These are phyloP conservation scores for Phasia obesa DNA, from an alignment of 2,888 invertebrate species.

Conservation along the genomic window DNA sequence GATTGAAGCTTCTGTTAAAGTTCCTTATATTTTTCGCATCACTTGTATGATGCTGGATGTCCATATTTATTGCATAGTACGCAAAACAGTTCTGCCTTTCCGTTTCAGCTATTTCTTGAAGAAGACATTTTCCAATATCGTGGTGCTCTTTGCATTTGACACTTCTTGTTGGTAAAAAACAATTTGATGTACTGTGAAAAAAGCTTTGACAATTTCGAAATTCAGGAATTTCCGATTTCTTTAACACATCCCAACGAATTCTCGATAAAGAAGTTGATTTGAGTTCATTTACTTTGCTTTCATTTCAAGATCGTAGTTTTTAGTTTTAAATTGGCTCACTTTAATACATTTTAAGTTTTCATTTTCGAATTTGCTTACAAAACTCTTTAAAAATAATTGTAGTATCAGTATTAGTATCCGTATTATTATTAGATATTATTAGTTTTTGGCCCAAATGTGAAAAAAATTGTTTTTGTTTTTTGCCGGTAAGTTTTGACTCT, in stretches of 20 bases:
- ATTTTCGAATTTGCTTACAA: not conserved
- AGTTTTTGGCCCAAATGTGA: slow-evolving; percentile 3
- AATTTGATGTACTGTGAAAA: slow-evolving; percentile 19
- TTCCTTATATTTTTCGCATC: no score
- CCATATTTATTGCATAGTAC: no score
- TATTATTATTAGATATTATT: not conserved
- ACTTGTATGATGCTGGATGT: no score
- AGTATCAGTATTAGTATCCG: not conserved
- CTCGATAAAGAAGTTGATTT: no score
- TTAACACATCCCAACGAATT: not conserved
- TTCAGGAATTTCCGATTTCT: slow-evolving; percentile 13
- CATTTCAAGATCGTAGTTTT: no score
- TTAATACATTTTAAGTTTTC: not conserved
- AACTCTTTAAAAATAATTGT: not conserved
- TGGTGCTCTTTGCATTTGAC: no score
- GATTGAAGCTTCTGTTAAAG: no score
- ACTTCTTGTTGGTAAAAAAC: not conserved
- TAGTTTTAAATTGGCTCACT: not conserved
- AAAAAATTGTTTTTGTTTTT: slow-evolving; percentile 20
- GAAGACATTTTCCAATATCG: no score
- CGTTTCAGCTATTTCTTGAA: no score
- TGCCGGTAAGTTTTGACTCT: not conserved
- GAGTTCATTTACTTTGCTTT: not conserved
- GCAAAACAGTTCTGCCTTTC: no score
- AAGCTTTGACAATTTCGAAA: slow-evolving; percentile 15